Base-by-base conservation (phyloP, 2,113 vertebrate species). In the Chaetorhynchus papuensis region DNA sequence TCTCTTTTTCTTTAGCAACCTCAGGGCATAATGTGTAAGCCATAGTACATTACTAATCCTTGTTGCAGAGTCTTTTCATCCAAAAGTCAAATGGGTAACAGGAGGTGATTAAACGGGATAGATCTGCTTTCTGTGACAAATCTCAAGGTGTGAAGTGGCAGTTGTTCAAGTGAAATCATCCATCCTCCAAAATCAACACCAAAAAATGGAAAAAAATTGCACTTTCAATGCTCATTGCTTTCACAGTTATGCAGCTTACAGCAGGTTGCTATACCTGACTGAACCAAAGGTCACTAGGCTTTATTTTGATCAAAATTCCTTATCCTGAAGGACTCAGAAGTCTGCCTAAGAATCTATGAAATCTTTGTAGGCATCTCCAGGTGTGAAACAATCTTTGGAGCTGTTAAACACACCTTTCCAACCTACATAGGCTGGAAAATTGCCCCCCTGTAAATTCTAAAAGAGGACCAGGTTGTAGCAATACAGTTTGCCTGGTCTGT, bases 61-160 rank as follows among this genome's bases (percentile, higher is more conserved):
- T 93, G 69, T 70, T 94, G 94, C 68, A 86, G 63, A 88, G 71
- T 70, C 41, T 95, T 91, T 95, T 93, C n/a, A 91, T 93, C 42
- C 11, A 6, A 70, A 89, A 76, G 69, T 92, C 54, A 87, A 93
- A 49, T 60, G n/a, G 33, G 42, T 76, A 76, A 79, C 53, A 69
- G 75, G 61, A 93, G 31, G 41, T 17, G 27, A 85, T 91, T 94
- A 49, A 75, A 72, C 52, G 37, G 71, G 59, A 69, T 65, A 82
- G 53, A 21, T 79, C 27, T 64, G 61, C 52, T 77, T 90, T 89
- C 57, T 91, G 70, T 91, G 80, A 64, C 45, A 78, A 83, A 59
- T 39, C 50, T 89, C 66, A 54, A 66, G 69, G 41, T 28, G 59
- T 26, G 11, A 47, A 88, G 64, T 5, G 3, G 44, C 24, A 74